Percentiles rank a stretch among this genome's conserved stretches.
Conservation (phyloP, 2,888 invertebrate genomes). For the Platycheirus albimanus region DNA sequence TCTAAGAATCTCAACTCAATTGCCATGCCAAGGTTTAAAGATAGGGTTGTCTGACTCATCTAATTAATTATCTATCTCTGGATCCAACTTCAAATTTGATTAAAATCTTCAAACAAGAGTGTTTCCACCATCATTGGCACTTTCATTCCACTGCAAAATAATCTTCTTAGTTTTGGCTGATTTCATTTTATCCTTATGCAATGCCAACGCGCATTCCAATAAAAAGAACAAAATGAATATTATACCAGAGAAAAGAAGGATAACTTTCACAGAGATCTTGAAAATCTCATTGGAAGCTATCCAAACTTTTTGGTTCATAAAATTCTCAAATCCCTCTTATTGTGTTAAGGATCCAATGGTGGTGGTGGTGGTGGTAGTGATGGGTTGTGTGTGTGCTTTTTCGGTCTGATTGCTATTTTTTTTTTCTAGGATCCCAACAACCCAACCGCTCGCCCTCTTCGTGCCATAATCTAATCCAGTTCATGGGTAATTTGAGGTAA, state of each 20-base stretch:
- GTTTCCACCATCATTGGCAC: background rate
- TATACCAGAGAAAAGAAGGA: too few species aligned
- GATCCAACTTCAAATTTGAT: constrained; percentile 26
- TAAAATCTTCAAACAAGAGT: constrained; percentile 24
- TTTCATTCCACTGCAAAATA: constrained; percentile 52
- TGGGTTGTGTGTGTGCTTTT: constrained; percentile 3
- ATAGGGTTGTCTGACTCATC: background rate
- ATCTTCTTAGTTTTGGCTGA: constrained; percentile 52
- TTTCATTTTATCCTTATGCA: constrained; percentile 43
- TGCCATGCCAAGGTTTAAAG: background rate
- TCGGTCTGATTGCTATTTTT: constrained; percentile 36
- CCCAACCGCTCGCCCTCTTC: background rate
- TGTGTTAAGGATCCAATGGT: constrained; percentile 17
- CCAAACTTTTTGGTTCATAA: constrained; percentile 69
- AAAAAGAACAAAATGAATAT: constrained; percentile 9
- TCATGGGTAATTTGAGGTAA: constrained; percentile 41
- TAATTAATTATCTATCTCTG: constrained; percentile 22
- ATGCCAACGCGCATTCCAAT: constrained; percentile 7
- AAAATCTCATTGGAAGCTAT: constrained; percentile 66
- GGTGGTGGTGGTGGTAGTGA: constrained; percentile 12
- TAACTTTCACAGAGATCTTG: constrained; percentile 43
- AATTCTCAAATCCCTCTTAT: constrained; percentile 59
- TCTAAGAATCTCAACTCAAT: background rate
- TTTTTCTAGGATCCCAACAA: constrained; percentile 30
- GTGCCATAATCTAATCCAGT: constrained; percentile 33